Evolutionary conservation across 2,797 vertebrate species (phyloP).

Genomic region (Netta rufina): DNA sequence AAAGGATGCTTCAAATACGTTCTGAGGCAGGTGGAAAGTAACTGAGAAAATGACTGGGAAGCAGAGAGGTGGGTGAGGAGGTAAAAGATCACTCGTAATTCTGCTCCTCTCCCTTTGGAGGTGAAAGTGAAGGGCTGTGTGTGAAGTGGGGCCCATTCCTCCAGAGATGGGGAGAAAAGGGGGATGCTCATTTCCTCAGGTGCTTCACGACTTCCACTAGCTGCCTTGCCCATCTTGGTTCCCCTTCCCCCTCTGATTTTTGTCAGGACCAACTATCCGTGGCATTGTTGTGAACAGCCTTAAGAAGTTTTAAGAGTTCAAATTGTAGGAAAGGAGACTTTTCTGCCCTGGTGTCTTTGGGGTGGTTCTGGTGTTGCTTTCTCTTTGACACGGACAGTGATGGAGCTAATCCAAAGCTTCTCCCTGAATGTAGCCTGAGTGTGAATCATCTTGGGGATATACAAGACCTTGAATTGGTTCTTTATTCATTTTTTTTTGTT

Average conservation of each 20-base stretch:
- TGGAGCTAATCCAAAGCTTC: background rate
- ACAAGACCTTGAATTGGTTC: background rate
- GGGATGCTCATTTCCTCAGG: background rate
- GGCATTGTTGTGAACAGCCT: background rate
- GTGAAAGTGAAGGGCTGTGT: background rate
- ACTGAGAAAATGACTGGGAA: slow-evolving; percentile 21
- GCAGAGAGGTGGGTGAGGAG: background rate
- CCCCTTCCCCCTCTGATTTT: background rate
- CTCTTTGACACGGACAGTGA: background rate
- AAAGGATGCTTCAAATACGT: slow-evolving; percentile 29
- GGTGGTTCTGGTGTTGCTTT: background rate
- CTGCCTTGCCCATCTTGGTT: background rate
- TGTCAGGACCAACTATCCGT: background rate
- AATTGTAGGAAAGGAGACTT: background rate
- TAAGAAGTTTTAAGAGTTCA: background rate
- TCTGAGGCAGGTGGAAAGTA: slow-evolving; percentile 23
- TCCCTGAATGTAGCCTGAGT: background rate
- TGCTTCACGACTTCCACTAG: background rate
- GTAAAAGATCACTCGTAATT: background rate
- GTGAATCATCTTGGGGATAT: background rate
- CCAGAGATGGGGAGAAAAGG: background rate
- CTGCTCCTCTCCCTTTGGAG: background rate
- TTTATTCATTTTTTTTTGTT: background rate
- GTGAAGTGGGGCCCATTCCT: background rate
- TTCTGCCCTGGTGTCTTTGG: background rate